phyloP scores from a whole-genome alignment of 2,797 vertebrate genomes.

The Hozukius guyotensis region DNA sequence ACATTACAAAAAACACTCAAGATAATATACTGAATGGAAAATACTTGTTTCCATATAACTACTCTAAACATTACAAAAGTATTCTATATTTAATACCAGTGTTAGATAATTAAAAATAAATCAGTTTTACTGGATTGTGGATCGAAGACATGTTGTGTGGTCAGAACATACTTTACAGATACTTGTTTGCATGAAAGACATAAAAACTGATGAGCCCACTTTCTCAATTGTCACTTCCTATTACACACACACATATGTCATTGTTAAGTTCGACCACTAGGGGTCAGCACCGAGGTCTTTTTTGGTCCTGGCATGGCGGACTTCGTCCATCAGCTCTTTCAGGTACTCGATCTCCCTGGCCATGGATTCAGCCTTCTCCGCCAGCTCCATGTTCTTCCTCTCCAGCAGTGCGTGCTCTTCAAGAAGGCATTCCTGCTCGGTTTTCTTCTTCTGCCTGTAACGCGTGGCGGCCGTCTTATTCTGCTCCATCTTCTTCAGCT shows the following conservation, averaged over 20 bases:
- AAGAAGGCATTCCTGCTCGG: constrained; percentile 85
- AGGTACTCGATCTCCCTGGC: constrained; percentile 94
- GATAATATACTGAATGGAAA: constrained; percentile 45
- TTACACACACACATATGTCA: neutral
- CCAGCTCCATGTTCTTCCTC: constrained; percentile 88
- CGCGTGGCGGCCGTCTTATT: constrained; percentile 96
- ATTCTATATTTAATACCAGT: constrained; percentile 47
- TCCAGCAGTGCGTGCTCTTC: constrained; percentile 84
- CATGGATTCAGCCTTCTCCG: constrained; percentile 89
- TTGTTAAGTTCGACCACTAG: constrained; percentile 29
- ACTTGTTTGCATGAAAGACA: neutral
- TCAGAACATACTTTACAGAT: constrained; percentile 26
- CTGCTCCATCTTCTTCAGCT: constrained; percentile 97
- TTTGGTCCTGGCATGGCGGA: constrained; percentile 83
- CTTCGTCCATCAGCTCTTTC: constrained; percentile 94
- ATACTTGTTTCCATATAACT: constrained; percentile 33
- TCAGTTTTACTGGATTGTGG: neutral
- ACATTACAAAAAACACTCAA: constrained; percentile 16
- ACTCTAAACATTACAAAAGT: constrained; percentile 26
- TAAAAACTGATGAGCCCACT: constrained; percentile 8
- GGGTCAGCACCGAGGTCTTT: constrained; percentile 64
- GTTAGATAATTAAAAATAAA: constrained; percentile 4
- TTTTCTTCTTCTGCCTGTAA: constrained; percentile 93
- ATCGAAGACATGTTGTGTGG: constrained; percentile 22
- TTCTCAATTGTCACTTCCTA: constrained; percentile 7